Evolutionary conservation across 2,797 vertebrate species (phyloP).

Genomic region (Falco naumanni): DNA sequence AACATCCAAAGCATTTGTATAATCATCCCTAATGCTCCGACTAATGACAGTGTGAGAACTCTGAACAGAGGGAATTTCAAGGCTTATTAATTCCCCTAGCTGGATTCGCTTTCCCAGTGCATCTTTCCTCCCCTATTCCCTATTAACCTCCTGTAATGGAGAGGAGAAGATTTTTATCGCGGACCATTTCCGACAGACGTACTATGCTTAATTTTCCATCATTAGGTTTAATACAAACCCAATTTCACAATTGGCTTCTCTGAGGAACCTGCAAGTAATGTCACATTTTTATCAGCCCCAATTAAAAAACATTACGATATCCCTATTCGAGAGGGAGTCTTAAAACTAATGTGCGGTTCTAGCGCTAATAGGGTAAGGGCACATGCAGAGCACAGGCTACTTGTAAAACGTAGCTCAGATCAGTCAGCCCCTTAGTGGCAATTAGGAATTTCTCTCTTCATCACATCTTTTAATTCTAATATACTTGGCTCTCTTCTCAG

Average conservation of each 20-base stretch:
- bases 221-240: slow-evolving; percentile 81
- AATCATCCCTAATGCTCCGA: slow-evolving; percentile 63
- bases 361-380: slow-evolving; percentile 59
- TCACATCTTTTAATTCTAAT: slow-evolving; percentile 38
- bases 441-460: slow-evolving; percentile 49
- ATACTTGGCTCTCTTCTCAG: neutral
- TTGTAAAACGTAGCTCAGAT: slow-evolving; percentile 59
- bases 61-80: slow-evolving; percentile 79
- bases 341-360: slow-evolving; percentile 69
- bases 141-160: slow-evolving; percentile 79
- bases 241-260: slow-evolving; percentile 82
- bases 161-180: slow-evolving; percentile 70
- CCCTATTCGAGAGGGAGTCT: slow-evolving; percentile 68
- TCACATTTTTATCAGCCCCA: slow-evolving; percentile 77
- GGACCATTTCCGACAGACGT: slow-evolving; percentile 71
- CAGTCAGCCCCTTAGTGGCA: slow-evolving; percentile 50
- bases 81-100: slow-evolving; percentile 80
- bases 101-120: slow-evolving; percentile 68
- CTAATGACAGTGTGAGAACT: slow-evolving; percentile 75
- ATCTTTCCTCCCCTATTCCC: slow-evolving; percentile 75
- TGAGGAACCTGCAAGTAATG: slow-evolving; percentile 74
- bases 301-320: slow-evolving; percentile 75
- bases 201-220: slow-evolving; percentile 80
- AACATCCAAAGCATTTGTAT: slow-evolving; percentile 70
- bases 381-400: slow-evolving; percentile 39